These are phyloP conservation scores for Pantala flavescens DNA, from an alignment of 1,140 invertebrate genomes.

Conservation along the genomic window DNA sequence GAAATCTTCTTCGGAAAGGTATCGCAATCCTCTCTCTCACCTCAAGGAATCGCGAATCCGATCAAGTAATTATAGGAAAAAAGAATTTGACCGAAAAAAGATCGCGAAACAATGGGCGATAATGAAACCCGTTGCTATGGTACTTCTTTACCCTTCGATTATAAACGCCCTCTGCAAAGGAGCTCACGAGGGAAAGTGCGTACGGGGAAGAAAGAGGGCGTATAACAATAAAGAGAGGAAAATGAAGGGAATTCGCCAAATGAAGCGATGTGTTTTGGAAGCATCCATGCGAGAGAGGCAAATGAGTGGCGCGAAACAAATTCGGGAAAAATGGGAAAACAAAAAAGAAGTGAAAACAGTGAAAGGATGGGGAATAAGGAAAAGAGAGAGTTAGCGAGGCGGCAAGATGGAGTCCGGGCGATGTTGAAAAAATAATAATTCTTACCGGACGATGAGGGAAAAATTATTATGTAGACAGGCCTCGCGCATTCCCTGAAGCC, in stretches of 20 bases:
- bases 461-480: slow-evolving; percentile 5
- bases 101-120: no score
- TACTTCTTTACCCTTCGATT: no score
- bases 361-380: background rate
- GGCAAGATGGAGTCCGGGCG: background rate
- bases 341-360: background rate
- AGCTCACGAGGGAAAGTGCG: no score
- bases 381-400: background rate
- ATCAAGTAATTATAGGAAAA: no score
- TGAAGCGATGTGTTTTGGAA: no score
- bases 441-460: background rate
- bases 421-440: background rate
- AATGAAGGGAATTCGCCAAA: background rate
- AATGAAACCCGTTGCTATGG: no score
- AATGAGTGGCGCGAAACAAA: background rate
- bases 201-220: no score
- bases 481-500: background rate
- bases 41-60: no score
- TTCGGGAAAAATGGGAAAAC: background rate
- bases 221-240: background rate
- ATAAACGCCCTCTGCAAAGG: no score
- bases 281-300: background rate
- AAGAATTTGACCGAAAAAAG: no score
- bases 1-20: no score
- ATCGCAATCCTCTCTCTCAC: no score